These are phyloP conservation scores for Cosmorhoe ocellata DNA, from an alignment of 2,888 invertebrate species.

Conservation along the genomic window DNA sequence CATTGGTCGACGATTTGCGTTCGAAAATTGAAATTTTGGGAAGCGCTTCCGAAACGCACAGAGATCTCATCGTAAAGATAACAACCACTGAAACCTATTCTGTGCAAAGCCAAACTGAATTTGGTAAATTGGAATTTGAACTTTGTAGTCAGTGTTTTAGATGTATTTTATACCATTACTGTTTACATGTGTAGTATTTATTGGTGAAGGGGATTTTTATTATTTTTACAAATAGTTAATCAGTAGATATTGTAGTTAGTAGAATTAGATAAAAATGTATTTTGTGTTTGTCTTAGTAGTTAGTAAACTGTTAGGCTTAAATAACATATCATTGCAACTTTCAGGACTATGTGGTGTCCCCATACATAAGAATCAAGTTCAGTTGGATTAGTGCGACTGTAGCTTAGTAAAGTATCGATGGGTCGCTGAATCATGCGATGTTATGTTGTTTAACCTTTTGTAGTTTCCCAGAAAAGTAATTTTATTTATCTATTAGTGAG, in stretches of 20 bases:
- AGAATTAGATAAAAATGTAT: conserved; percentile 4
- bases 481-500: too few species aligned
- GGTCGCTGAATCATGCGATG: too few species aligned
- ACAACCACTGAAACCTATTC: conserved; percentile 41
- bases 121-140: conserved; percentile 38
- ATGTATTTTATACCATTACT: conserved; percentile 8
- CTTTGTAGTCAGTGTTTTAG: conserved; percentile 34
- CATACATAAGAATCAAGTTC: too few species aligned
- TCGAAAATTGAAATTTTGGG: conserved; percentile 52
- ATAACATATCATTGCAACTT: too few species aligned
- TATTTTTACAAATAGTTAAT: conserved; percentile 9
- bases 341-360: too few species aligned
- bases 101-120: conserved; percentile 50
- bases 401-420: too few species aligned
- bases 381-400: too few species aligned
- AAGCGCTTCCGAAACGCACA: conserved; percentile 49
- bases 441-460: too few species aligned
- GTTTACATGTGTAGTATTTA: conserved; percentile 13
- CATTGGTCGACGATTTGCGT: conserved; percentile 48
- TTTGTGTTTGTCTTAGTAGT: conserved; percentile 13
- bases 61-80: conserved; percentile 44
- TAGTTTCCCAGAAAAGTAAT: too few species aligned
- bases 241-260: conserved; percentile 11
- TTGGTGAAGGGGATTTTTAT: conserved; percentile 18
- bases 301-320: background rate